Conservation (phyloP, 1,140 invertebrate genomes). For the Delia radicum region DNA sequence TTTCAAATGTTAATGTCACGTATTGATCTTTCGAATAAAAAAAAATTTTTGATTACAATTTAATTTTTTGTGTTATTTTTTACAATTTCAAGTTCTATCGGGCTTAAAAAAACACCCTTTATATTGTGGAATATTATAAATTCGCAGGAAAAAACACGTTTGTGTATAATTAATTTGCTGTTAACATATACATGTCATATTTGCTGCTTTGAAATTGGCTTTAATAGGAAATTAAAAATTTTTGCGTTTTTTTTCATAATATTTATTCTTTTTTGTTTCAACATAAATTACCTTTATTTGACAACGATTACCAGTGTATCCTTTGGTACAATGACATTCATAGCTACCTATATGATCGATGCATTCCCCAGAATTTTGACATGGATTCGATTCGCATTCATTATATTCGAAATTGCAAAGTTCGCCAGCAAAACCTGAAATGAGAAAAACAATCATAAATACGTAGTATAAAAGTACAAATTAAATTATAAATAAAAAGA, state of each 20-base stretch:
- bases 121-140: too few species aligned
- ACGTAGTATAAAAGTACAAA: background rate
- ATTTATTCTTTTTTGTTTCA: background rate
- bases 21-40: too few species aligned
- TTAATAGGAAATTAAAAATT: background rate
- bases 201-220: too few species aligned
- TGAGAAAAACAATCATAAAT: background rate
- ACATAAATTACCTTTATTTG: conserved; percentile 63
- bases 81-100: too few species aligned
- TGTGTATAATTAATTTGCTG: too few species aligned
- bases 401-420: conserved; percentile 79
- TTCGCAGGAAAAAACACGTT: too few species aligned
- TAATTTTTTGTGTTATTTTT: too few species aligned
- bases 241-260: background rate
- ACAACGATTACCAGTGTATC: conserved; percentile 75
- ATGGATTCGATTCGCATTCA: conserved; percentile 87
- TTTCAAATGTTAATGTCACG: too few species aligned
- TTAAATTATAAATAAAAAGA: background rate
- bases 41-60: too few species aligned
- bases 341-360: conserved; percentile 74
- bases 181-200: too few species aligned
- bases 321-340: conserved; percentile 75
- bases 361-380: conserved; percentile 80
- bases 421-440: conserved; percentile 69
- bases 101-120: too few species aligned